phyloP scores from a whole-genome alignment of 2,113 vertebrate species.

The Charina bottae region DNA sequence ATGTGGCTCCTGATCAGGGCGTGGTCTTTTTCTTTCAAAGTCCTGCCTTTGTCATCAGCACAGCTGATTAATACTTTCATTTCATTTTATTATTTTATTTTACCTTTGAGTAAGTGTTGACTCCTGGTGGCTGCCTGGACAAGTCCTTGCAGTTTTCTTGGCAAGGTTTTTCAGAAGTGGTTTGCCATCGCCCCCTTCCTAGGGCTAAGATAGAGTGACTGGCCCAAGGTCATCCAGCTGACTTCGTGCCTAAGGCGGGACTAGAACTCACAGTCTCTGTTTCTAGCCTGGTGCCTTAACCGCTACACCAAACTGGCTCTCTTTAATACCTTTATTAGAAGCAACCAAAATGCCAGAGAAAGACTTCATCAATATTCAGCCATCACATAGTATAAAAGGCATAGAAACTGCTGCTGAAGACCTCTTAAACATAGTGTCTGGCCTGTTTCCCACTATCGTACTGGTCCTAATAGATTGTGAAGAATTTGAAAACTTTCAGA shows the following conservation, averaged over 20 bases:
- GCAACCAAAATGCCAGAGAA: background rate
- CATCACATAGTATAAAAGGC: background rate
- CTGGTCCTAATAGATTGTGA: background rate
- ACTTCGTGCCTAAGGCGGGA: background rate
- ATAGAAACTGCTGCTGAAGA: background rate
- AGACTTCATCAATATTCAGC: background rate
- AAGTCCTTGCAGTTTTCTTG: too few relatives aligned
- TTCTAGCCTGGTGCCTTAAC: background rate
- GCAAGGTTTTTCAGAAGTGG: too few relatives aligned
- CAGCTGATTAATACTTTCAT: background rate
- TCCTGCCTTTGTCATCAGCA: background rate
- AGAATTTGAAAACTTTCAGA: background rate
- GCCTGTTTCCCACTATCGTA: background rate
- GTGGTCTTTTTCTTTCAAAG: background rate
- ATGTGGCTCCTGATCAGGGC: background rate
- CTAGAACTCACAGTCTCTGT: background rate
- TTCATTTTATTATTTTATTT: background rate
- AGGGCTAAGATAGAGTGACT: background rate
- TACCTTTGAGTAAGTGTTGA: too few relatives aligned
- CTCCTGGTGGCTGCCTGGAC: too few relatives aligned
- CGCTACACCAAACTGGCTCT: background rate
- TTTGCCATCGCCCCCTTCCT: too few relatives aligned
- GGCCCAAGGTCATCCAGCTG: background rate
- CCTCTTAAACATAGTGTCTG: background rate
- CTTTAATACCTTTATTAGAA: background rate